A percentile compares a stretch with the other conserved stretches of the same genome.
Conservation (phyloP, 2,888 invertebrate genomes). For the Nephrocerus scutellatus region DNA sequence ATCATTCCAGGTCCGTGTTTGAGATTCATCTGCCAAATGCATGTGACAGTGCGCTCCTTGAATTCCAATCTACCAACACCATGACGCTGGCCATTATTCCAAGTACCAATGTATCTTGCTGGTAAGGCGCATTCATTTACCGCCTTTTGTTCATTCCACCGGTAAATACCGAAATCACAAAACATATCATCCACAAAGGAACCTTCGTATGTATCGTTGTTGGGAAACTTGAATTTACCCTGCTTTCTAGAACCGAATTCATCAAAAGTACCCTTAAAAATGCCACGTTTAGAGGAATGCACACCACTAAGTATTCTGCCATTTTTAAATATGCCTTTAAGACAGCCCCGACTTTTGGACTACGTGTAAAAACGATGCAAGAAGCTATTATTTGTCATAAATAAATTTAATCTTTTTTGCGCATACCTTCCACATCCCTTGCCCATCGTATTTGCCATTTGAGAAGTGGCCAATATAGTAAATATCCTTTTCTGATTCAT, state of each 20-base stretch:
- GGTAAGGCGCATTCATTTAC: neutral
- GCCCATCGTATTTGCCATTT: slow-evolving; percentile 13
- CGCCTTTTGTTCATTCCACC: slow-evolving; percentile 3
- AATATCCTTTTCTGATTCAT: slow-evolving; percentile 3
- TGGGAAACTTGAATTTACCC: slow-evolving; percentile 11
- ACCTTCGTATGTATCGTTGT: slow-evolving; percentile 12
- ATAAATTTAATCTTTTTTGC: no score
- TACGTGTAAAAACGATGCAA: neutral
- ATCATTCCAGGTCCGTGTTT: slow-evolving; percentile 13
- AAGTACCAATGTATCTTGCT: slow-evolving; percentile 12
- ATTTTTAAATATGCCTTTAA: slow-evolving; percentile 1
- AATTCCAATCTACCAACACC: slow-evolving; percentile 8
- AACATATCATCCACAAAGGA: slow-evolving; percentile 5
- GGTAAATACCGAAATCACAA: slow-evolving; percentile 12
- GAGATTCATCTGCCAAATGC: slow-evolving; percentile 6
- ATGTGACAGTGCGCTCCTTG: slow-evolving; percentile 4
- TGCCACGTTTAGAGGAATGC: slow-evolving; percentile 1
- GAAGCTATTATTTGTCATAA: no score
- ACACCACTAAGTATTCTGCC: slow-evolving; percentile 8
- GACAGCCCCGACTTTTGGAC: slow-evolving; percentile 7
- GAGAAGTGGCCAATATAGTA: slow-evolving; percentile 11
- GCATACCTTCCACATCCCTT: slow-evolving; percentile 14
- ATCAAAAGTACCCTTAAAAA: slow-evolving; percentile 9
- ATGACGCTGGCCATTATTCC: slow-evolving; percentile 8
- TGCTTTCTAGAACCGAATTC: neutral